phyloP scores from a whole-genome alignment of 2,113 vertebrate species.

The Callipepla californica region DNA sequence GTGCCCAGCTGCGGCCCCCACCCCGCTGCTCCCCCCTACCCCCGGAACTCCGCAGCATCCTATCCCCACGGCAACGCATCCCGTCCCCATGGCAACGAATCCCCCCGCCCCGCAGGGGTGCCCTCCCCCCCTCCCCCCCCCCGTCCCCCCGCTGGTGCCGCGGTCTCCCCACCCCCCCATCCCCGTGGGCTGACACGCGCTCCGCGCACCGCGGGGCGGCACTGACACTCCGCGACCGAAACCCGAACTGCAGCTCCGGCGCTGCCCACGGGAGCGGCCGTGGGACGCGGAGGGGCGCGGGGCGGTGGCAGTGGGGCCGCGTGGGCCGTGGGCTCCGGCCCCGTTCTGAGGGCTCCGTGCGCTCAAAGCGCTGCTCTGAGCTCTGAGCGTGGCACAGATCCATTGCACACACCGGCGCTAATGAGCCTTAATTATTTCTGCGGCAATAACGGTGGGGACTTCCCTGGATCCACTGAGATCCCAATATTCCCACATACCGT shows the following conservation, averaged over 20 bases:
- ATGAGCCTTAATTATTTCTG: background rate
- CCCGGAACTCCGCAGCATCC: background rate
- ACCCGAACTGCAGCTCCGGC: background rate
- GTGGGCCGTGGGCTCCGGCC: fast-evolving
- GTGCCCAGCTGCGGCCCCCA: background rate
- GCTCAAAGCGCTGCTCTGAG: background rate
- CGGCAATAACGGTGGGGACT: fast-evolving
- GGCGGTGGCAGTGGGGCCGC: background rate
- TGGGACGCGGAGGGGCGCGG: background rate
- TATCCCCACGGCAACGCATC: slow-evolving; percentile 1
- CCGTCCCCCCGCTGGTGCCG: background rate
- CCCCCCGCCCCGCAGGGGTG: background rate
- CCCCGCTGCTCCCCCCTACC: background rate
- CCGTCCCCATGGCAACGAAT: background rate
- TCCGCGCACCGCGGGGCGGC: background rate
- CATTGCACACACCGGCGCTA: background rate
- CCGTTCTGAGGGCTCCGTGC: background rate
- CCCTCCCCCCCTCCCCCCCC: background rate
- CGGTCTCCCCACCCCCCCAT: background rate
- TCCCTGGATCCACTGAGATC: background rate
- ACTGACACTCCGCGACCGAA: background rate
- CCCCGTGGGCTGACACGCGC: background rate
- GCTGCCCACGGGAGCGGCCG: no score
- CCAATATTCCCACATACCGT: background rate
- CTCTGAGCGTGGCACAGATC: background rate